A percentile compares a stretch with the other conserved stretches of the same genome.
Evolutionary conservation across 2,797 vertebrate genomes (phyloP).

Genomic region (Neostethus bicornis): DNA sequence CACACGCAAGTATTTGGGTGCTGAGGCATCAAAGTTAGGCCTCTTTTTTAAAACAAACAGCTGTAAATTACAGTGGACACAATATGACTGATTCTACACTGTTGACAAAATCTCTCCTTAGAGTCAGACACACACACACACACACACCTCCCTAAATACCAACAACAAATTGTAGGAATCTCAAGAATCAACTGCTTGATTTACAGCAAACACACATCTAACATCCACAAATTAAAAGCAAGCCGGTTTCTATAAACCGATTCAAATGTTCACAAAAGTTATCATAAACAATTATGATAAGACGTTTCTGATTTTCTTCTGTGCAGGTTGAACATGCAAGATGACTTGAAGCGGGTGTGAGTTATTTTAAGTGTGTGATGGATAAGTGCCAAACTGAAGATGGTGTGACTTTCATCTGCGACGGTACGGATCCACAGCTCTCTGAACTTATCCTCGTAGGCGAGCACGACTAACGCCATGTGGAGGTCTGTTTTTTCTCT

Average conservation of each 20-base stretch:
- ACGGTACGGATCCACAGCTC: conserved; percentile 13
- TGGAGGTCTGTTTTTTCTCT: conserved; percentile 4
- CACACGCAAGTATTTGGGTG: background rate
- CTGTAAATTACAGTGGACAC: background rate
- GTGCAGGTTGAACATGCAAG: conserved; percentile 14
- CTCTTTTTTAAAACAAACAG: background rate
- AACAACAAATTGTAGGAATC: background rate
- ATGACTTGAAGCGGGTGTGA: conserved; percentile 17
- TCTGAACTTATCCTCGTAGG: conserved; percentile 21
- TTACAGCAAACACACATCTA: background rate
- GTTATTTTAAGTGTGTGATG: conserved; percentile 71
- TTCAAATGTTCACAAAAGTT: conserved; percentile 28
- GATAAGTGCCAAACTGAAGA: conserved; percentile 47
- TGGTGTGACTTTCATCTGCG: conserved; percentile 54
- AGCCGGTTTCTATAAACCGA: conserved; percentile 7
- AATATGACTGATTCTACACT: background rate
- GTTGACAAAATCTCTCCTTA: background rate
- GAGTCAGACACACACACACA: background rate
- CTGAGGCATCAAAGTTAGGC: background rate
- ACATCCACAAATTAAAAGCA: conserved; percentile 7
- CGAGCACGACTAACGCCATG: conserved; percentile 24
- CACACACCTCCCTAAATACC: background rate
- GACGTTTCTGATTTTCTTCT: conserved; percentile 56
- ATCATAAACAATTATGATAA: conserved; percentile 56
- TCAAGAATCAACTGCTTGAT: background rate